Evolutionary conservation across 2,113 vertebrate species (phyloP).

Genomic region (Syngnathus scovelli): DNA sequence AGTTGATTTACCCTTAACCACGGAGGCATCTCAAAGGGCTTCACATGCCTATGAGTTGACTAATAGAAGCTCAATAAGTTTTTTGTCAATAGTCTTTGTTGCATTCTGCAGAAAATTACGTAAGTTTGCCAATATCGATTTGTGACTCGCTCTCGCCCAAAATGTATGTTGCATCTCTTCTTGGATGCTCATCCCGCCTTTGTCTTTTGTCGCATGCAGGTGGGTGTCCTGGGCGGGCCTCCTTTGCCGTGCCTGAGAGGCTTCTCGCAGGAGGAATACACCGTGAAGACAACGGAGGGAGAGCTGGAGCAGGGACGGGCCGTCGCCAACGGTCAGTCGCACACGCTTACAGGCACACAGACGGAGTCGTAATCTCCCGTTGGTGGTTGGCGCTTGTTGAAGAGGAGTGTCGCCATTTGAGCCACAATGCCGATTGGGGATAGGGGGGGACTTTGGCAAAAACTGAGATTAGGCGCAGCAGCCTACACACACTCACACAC

Average conservation of each 20-base stretch:
- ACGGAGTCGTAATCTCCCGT: background rate
- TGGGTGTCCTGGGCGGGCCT: constrained; percentile 20
- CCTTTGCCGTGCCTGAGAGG: constrained; percentile 41
- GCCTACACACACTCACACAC: background rate
- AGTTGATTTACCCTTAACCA: no score
- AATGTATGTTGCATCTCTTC: no score
- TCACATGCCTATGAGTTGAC: no score
- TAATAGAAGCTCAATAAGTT: no score
- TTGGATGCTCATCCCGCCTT: background rate
- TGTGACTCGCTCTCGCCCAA: no score
- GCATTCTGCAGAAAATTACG: no score
- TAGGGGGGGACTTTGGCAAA: background rate
- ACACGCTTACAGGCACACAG: background rate
- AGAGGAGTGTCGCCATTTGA: background rate
- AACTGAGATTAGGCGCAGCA: background rate
- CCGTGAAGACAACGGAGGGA: constrained; percentile 26
- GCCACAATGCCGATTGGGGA: background rate
- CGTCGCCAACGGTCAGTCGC: constrained; percentile 52
- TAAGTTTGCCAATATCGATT: no score
- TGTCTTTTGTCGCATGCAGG: constrained; percentile 28
- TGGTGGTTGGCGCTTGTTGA: background rate
- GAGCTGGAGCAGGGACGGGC: constrained; percentile 51
- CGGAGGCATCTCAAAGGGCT: no score
- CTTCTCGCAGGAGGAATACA: constrained; percentile 54
- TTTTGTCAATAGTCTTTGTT: no score